Base-by-base conservation (phyloP, 2,888 invertebrate species). In the Andrena haemorrhoa region DNA sequence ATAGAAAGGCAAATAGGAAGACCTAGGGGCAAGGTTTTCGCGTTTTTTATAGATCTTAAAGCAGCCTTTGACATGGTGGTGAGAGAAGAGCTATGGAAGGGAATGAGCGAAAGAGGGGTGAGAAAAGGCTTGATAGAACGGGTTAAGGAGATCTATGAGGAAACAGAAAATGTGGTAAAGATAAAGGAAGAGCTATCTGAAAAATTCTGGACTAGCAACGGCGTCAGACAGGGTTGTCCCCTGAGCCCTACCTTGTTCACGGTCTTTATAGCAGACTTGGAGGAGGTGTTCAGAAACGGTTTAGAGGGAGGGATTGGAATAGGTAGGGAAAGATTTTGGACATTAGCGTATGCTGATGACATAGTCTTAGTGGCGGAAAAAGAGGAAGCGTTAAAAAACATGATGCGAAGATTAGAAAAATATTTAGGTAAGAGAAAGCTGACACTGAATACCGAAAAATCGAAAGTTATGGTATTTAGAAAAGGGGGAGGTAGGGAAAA, bases 11-110 rank as follows among this genome's bases (percentile, higher is more conserved):
- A 65, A 12, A 5, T 10, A 12, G 7, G 1, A 2, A 60, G 33
- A n/a, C 33, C 23, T 7, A 6, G 53, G 2, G 56, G 47, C 2
- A 60, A 47, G 35, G 4, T 66, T 4, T 72, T 23, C 1, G 16
- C 63, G 1, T 26, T 72, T 7, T 64, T 72, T 7, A n/a, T 35
- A 29, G 53, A 64, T 5, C 12, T 64, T 16, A 71, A 61, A 23
- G 61, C 53, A n/a, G 31, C 66, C 12, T 66, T 66, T 51, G 66
- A 66, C 53, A 53, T 4, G 10, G 51, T 51, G 4, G 20, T 12
- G 7, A 12, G 31, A 49, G 29, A 35, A 7, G 20, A 20, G n/a
- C 16, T 60, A 10, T 60, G 31, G 31, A 16, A 26, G 16, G 12
- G 1, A 16, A 31, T 31, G 31, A 16, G 6, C n/a, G 12, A 12